Conservation (phyloP, 2,888 invertebrate species). For the Drosophila rellima region DNA sequence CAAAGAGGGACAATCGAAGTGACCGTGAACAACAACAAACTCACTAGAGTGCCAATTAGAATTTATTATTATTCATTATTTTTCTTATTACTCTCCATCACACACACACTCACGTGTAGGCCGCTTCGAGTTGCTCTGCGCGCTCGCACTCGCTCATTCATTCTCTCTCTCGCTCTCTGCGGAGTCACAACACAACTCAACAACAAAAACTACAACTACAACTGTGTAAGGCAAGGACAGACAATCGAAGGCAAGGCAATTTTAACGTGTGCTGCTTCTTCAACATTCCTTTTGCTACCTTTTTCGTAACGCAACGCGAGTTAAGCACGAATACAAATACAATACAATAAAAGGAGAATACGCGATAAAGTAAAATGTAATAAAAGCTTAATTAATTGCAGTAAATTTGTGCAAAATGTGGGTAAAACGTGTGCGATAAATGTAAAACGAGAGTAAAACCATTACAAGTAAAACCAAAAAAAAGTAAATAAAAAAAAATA, state of each 20-base stretch:
- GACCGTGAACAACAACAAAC: conserved; percentile 12
- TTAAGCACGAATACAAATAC: conserved; percentile 24
- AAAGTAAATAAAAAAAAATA: conserved; percentile 7
- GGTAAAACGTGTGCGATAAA: conserved; percentile 63
- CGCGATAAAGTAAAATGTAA: conserved; percentile 30
- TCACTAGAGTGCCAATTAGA: conserved; percentile 68
- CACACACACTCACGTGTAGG: conserved; percentile 13
- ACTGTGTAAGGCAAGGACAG: conserved; percentile 18
- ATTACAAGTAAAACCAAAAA: conserved; percentile 27
- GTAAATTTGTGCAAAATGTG: conserved; percentile 71
- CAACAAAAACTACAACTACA: conserved; percentile 11
- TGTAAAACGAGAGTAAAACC: conserved; percentile 39
- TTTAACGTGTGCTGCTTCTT: conserved; percentile 35
- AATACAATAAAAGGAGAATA: conserved; percentile 9
- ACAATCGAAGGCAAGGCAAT: conserved; percentile 25
- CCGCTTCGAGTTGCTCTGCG: conserved; percentile 31
- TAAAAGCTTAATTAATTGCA: conserved; percentile 56
- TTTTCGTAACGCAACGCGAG: conserved; percentile 34
- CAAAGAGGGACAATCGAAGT: conserved; percentile 22
- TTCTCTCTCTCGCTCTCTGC: conserved; percentile 31
- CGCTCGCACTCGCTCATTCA: conserved; percentile 30
- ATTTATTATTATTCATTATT: conserved; percentile 80
- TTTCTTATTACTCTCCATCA: conserved; percentile 51
- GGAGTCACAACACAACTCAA: conserved; percentile 35
- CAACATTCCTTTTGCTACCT: conserved; percentile 24